Evolutionary conservation across 2,797 vertebrate genomes (phyloP).

Genomic region (Cyprinella venusta): DNA sequence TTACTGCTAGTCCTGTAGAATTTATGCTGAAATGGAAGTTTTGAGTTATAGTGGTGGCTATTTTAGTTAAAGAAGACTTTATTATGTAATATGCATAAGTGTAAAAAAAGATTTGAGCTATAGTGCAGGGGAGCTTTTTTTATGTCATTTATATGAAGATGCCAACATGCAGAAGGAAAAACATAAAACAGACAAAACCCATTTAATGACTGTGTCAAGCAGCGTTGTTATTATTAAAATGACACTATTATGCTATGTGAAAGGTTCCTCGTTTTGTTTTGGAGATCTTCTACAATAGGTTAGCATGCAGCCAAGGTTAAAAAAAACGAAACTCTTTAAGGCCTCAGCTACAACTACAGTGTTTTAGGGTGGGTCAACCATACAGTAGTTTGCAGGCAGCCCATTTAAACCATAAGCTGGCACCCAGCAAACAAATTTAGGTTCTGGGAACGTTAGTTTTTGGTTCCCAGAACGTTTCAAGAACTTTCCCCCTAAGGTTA

Average conservation of each 20-base stretch:
- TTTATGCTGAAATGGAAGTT: not conserved
- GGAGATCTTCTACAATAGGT: not conserved
- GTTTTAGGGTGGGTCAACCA: not conserved
- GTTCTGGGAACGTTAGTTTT: no score
- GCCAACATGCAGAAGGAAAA: not conserved
- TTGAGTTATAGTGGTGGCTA: not conserved
- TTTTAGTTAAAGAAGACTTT: constrained; percentile 1
- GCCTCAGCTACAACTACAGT: not conserved
- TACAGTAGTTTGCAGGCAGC: no score
- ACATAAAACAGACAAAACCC: not conserved
- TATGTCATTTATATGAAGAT: not conserved
- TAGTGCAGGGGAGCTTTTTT: not conserved
- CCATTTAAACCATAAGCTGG: not conserved
- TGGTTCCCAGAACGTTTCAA: no score
- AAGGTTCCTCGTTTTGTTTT: not conserved
- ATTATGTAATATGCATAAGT: not conserved
- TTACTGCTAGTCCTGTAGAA: constrained; percentile 10
- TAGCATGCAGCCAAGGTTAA: not conserved
- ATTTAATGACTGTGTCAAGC: not conserved
- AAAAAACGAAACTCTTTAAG: not conserved
- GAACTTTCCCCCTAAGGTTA: no score
- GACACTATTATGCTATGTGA: not conserved
- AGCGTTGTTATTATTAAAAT: not conserved
- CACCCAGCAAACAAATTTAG: no score
- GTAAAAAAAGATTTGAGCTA: not conserved